Percentiles rank a stretch among this genome's conserved stretches.
Conservation (phyloP, 2,888 invertebrate species). For the Galerucella nymphaeae region DNA sequence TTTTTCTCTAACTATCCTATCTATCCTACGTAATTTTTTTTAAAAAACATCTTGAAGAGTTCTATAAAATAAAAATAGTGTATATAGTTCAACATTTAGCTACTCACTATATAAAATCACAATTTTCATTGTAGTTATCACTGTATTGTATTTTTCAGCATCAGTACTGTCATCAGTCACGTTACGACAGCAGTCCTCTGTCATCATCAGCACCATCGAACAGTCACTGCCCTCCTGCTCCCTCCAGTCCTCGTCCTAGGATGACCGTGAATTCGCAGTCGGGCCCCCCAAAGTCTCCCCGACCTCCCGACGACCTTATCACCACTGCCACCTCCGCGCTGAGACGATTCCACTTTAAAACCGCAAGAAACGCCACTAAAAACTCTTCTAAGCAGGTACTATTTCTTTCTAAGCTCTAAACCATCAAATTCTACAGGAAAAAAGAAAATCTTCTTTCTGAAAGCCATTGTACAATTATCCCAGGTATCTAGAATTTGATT, state of each 20-base stretch:
- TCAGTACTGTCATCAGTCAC: slow-evolving; percentile 39
- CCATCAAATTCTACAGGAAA: not conserved
- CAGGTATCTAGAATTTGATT: no score
- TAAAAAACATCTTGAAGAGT: no score
- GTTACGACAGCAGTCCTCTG: slow-evolving; percentile 32
- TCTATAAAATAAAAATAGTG: not conserved
- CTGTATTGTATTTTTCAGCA: slow-evolving; percentile 33
- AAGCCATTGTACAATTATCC: no score
- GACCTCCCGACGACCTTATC: slow-evolving; percentile 65
- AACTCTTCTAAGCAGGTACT: slow-evolving; percentile 52
- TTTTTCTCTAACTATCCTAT: no score
- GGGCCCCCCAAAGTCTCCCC: slow-evolving; percentile 60
- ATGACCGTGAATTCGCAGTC: slow-evolving; percentile 67
- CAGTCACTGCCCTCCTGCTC: slow-evolving; percentile 55
- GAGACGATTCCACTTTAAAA: slow-evolving; percentile 75
- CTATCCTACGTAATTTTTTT: no score
- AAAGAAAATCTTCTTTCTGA: no score
- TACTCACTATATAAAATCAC: not conserved
- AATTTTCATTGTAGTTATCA: not conserved
- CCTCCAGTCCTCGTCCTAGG: slow-evolving; percentile 63
- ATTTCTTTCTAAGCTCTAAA: slow-evolving; percentile 1
- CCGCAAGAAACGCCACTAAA: slow-evolving; percentile 67
- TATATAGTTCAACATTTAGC: not conserved
- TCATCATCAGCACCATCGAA: slow-evolving; percentile 46
- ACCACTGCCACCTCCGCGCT: slow-evolving; percentile 70